These are phyloP conservation scores for Lophius americanus DNA, from an alignment of 2,797 vertebrate genomes.

Conservation along the genomic window DNA sequence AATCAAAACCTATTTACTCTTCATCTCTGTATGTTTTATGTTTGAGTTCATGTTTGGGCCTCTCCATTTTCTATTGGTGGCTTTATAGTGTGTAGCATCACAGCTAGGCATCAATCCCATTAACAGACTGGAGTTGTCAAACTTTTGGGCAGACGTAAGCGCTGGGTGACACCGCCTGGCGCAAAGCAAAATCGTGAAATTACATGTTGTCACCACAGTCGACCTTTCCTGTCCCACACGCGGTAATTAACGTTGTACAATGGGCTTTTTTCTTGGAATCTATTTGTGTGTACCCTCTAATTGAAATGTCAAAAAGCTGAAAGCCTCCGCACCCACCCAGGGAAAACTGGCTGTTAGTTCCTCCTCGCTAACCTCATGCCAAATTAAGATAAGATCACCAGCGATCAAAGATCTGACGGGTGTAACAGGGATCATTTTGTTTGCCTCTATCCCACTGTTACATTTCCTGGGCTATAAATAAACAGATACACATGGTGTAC, in stretches of 20 bases:
- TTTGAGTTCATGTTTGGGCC: constrained; percentile 27
- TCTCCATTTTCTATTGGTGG: constrained; percentile 46
- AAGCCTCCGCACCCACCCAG: constrained; percentile 56
- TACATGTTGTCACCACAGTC: constrained; percentile 66
- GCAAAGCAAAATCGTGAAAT: constrained; percentile 69
- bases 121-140: constrained; percentile 57
- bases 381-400: constrained; percentile 24
- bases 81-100: constrained; percentile 57
- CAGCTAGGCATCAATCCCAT: constrained; percentile 60
- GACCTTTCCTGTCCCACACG: constrained; percentile 53
- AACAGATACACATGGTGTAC: constrained; percentile 1
- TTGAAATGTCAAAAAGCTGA: constrained; percentile 75
- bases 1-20: no score
- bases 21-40: neutral
- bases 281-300: constrained; percentile 57
- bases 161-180: constrained; percentile 57
- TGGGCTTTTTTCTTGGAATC: constrained; percentile 31
- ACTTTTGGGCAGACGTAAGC: constrained; percentile 55
- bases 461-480: constrained; percentile 22
- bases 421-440: constrained; percentile 10
- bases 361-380: constrained; percentile 13
- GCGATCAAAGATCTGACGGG: constrained; percentile 23
- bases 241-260: constrained; percentile 68
- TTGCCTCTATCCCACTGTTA: constrained; percentile 7
- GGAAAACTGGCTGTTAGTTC: constrained; percentile 28